These are phyloP conservation scores for Branchipolynoe longqiensis DNA, from an alignment of 2,888 invertebrate species.

Conservation along the genomic window DNA sequence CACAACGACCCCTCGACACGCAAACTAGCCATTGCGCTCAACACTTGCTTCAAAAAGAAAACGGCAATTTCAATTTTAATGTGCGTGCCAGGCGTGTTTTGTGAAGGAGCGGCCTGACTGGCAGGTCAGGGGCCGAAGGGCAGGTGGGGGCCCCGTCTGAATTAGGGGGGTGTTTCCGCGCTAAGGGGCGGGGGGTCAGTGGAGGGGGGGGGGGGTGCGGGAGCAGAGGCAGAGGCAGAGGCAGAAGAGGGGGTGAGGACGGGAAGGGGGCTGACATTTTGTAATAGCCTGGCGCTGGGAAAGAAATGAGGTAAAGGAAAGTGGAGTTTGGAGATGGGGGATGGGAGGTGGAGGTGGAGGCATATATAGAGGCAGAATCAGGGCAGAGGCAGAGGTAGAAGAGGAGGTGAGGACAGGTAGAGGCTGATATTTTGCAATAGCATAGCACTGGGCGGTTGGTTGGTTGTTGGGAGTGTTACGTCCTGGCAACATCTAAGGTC, in stretches of 20 bases:
- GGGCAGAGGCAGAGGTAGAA: too few relatives aligned
- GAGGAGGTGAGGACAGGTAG: too few relatives aligned
- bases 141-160: neutral
- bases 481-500: too few relatives aligned
- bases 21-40: constrained; percentile 42
- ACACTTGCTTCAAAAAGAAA: constrained; percentile 57
- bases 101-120: constrained; percentile 39
- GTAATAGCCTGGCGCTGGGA: too few relatives aligned
- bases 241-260: too few relatives aligned
- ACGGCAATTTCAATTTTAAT: constrained; percentile 58
- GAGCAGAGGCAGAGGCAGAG: too few relatives aligned
- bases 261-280: too few relatives aligned
- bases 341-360: neutral
- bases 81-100: constrained; percentile 49
- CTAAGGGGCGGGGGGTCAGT: neutral
- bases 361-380: neutral
- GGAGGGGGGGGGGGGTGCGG: neutral
- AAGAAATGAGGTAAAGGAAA: too few relatives aligned
- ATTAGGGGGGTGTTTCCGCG: neutral
- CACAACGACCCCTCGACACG: constrained; percentile 24
- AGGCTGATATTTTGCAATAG: too few relatives aligned
- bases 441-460: too few relatives aligned
- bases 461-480: too few relatives aligned
- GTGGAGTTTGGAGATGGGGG: neutral
- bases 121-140: constrained; percentile 39